Percentiles rank a stretch among this genome's conserved stretches.
Evolutionary conservation across 2,797 vertebrate genomes (phyloP).

Genomic region (Acanthiza pusilla): DNA sequence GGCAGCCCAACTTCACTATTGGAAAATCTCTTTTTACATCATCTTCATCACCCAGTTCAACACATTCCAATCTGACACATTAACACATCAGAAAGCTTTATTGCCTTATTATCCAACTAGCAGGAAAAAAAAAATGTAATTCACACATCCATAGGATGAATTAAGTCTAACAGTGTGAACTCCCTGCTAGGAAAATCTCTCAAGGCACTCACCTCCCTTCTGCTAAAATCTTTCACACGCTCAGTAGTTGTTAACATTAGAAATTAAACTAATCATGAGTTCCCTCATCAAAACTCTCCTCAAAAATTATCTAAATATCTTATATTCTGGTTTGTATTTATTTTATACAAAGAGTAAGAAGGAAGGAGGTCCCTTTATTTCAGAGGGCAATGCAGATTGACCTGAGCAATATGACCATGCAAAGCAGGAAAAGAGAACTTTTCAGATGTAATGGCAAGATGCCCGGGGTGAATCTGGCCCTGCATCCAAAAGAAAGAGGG

Average conservation of each 20-base stretch:
- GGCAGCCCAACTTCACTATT: background rate
- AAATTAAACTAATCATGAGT: background rate
- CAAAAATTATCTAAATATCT: background rate
- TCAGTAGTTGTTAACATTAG: background rate
- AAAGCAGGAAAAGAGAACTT: background rate
- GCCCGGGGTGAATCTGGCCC: background rate
- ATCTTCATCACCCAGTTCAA: background rate
- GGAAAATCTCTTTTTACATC: conserved; percentile 20
- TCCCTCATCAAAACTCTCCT: background rate
- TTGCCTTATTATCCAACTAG: background rate
- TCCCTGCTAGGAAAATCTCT: background rate
- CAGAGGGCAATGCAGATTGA: accelerated
- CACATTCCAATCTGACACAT: background rate
- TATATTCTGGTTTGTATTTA: background rate
- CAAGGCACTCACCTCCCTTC: background rate
- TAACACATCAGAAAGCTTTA: conserved; percentile 20
- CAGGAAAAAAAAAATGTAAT: background rate
- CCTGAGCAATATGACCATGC: accelerated
- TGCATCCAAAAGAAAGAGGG: background rate
- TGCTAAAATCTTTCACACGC: background rate
- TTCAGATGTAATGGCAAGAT: background rate
- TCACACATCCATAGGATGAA: background rate
- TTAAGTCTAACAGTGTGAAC: background rate
- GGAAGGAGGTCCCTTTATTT: background rate
- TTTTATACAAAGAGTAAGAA: background rate